Conservation (phyloP, 2,888 invertebrate genomes). For the Chrysolina haemoptera region DNA sequence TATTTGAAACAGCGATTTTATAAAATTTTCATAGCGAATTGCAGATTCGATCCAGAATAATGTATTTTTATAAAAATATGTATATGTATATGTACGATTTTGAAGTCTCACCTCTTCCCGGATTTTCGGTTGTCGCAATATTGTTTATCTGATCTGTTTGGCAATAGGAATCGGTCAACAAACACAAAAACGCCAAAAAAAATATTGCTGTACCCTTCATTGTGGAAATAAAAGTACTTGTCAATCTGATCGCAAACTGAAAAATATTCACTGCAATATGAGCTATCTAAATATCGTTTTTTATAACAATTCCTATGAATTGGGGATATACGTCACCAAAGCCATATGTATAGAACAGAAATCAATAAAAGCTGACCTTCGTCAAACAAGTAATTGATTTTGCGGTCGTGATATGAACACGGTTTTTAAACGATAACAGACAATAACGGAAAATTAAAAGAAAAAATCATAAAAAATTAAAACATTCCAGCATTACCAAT, state of each 20-base stretch:
- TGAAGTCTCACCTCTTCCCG: not conserved
- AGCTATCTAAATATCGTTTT: not conserved
- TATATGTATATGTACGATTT: no score
- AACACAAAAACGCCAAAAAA: not conserved
- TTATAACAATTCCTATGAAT: not conserved
- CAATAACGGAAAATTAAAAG: not conserved
- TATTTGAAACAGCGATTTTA: no score
- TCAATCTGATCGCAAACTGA: no score
- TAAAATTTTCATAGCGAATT: no score
- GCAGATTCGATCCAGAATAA: no score
- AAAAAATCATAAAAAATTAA: not conserved
- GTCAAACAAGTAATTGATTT: not conserved
- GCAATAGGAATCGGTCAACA: not conserved
- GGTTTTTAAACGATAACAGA: no score
- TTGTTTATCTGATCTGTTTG: not conserved
- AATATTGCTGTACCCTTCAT: slow-evolving; percentile 7
- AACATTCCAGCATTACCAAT: no score
- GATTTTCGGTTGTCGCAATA: not conserved
- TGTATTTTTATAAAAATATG: no score
- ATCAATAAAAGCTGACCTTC: not conserved
- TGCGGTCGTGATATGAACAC: not conserved
- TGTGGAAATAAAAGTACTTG: not conserved
- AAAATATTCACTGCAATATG: no score
- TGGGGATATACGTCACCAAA: not conserved
- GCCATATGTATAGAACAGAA: not conserved